These are phyloP conservation scores for Gymnothorax reevesii DNA, from an alignment of 2,797 vertebrate species.

Conservation along the genomic window DNA sequence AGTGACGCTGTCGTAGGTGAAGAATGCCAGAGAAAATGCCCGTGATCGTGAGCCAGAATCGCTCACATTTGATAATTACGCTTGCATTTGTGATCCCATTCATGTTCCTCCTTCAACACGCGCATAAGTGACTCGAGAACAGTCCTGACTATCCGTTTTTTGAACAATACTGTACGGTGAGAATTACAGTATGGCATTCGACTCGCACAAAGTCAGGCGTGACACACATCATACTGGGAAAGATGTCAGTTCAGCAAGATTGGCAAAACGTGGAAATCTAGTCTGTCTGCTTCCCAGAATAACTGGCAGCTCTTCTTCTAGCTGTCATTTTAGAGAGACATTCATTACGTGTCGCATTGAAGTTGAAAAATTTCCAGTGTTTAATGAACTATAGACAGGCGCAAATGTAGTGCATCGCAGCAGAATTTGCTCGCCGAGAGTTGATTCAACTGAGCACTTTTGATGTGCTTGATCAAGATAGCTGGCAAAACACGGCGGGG, in stretches of 20 bases:
- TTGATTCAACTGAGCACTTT: not conserved
- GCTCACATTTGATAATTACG: not conserved
- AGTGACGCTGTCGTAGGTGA: not conserved
- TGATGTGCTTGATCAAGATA: not conserved
- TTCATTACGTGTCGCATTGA: not conserved
- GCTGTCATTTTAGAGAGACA: not conserved
- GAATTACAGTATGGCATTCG: not conserved
- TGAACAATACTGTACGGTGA: not conserved
- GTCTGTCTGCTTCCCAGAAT: not conserved
- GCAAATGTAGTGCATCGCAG: not conserved
- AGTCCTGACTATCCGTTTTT: not conserved
- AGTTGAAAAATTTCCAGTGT: not conserved
- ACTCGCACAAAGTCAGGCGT: not conserved
- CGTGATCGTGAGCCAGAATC: not conserved
- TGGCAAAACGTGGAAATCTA: not conserved
- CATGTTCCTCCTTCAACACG: not conserved
- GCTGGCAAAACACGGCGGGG: not conserved
- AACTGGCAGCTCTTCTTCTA: not conserved
- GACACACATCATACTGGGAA: not conserved
- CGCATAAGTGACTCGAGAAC: not conserved
- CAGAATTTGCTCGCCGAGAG: not conserved
- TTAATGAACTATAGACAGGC: conserved; percentile 1
- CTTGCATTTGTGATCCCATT: not conserved
- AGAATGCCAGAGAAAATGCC: not conserved
- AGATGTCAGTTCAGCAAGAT: not conserved